Conservation (phyloP, 1,140 invertebrate species). For the Myzus persicae region DNA sequence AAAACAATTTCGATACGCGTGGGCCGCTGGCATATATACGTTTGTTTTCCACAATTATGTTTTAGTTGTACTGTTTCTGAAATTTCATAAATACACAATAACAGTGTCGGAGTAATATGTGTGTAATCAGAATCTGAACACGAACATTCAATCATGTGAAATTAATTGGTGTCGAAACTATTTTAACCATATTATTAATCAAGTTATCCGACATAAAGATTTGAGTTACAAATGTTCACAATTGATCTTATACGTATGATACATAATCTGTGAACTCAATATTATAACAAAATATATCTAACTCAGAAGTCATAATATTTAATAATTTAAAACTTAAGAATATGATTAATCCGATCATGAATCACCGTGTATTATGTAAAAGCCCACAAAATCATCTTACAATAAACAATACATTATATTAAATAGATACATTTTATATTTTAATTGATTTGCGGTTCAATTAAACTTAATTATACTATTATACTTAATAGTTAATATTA, state of each 20-base stretch:
- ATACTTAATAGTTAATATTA: too few relatives aligned
- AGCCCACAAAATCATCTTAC: not conserved
- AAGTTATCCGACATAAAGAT: not conserved
- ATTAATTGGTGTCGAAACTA: not conserved
- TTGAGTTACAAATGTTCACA: not conserved
- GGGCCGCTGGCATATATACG: not conserved
- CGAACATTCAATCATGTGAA: not conserved
- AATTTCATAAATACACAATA: not conserved
- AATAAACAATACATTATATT: not conserved
- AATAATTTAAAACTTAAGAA: not conserved
- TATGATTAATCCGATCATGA: not conserved
- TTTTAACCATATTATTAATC: not conserved
- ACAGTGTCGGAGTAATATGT: not conserved
- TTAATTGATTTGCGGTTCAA: not conserved
- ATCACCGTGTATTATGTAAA: not conserved
- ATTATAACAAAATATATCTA: not conserved
- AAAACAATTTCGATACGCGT: not conserved
- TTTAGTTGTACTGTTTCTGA: conserved; percentile 11
- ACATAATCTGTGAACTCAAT: not conserved
- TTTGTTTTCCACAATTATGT: not conserved
- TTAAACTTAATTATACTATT: too few relatives aligned
- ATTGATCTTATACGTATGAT: not conserved
- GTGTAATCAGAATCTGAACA: not conserved
- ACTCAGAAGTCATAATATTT: not conserved
- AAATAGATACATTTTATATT: not conserved